Base-by-base conservation (phyloP, 2,113 vertebrate genomes). In the Mormoops blainvillei region DNA sequence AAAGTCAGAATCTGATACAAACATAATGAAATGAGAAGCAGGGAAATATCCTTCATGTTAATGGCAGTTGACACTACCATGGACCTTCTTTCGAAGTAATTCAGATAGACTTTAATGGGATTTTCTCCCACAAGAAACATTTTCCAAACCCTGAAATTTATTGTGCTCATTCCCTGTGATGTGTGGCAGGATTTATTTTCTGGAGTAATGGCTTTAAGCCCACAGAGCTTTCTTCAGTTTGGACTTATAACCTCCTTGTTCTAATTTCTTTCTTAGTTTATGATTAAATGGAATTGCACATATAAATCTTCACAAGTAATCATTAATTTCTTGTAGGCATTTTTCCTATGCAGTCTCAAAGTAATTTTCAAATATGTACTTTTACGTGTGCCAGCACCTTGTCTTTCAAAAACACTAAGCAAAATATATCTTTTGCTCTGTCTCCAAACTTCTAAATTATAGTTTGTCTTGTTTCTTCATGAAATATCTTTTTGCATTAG, bases 121-220 rank as follows among this genome's bases (percentile, higher is more conserved):
- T 94, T 93, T 90, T 96, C 84, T 94, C 54, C 41, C 58, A 81
- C 36, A 89, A 90, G 94, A 92, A 95, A 92, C 73, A 90, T 92
- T 92, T 97, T 87, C 89, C 50, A 94, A 61, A 50, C 11, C 11
- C 65, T 84, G 58, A 92, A 95, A 94, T 95, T 80, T 58, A 91
- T 76, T 85, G 12, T 76, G 33, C 85, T 90, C 74, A 74, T 90
- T 96, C 33, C 36, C 20, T 31, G 3, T 82, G 91, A 78, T 86
- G 12, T 56, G 58, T 45, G 28, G 45, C 58, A 92, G 31, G 85
- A 94, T 96, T 95, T 92, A 90, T 95, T 94, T 97, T 81, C 63
- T 87, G 36, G 13, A 87, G 24, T 52, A 91, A 96, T 89, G 78
- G 70, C 65, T 84, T 65, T 56, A 78, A 89, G 63, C 36, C 76